Evolutionary conservation across 1,140 invertebrate genomes (phyloP).

Genomic region (Galleria mellonella): DNA sequence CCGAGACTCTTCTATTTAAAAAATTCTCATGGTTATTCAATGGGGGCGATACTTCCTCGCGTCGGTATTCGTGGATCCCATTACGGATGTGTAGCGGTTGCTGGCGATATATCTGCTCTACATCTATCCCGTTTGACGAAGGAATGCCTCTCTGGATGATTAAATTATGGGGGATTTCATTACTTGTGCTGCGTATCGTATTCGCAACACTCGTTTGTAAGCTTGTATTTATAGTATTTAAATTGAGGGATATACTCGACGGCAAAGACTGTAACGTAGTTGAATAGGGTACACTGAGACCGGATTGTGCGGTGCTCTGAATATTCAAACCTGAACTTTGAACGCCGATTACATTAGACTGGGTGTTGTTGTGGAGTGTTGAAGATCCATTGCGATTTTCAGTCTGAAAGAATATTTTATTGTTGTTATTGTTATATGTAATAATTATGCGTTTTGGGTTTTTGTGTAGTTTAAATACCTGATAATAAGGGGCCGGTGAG

Average conservation of each 20-base stretch:
- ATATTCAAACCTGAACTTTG: conserved; percentile 38
- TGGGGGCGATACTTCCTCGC: conserved; percentile 40
- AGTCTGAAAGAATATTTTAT: conserved; percentile 29
- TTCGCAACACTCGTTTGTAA: conserved; percentile 40
- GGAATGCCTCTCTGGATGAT: conserved; percentile 40
- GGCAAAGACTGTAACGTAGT: conserved; percentile 34
- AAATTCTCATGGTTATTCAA: conserved; percentile 55
- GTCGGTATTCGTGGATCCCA: conserved; percentile 51
- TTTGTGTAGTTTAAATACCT: conserved; percentile 40
- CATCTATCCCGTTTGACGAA: conserved; percentile 40
- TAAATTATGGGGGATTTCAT: conserved; percentile 52
- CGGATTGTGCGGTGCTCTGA: conserved; percentile 40
- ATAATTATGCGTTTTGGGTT: background rate
- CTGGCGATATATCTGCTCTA: conserved; percentile 39
- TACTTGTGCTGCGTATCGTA: conserved; percentile 25
- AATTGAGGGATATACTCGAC: conserved; percentile 40
- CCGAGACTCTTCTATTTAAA: conserved; percentile 50
- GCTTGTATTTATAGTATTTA: conserved; percentile 31
- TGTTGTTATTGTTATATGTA: background rate
- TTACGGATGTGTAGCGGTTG: conserved; percentile 42
- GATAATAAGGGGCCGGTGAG: conserved; percentile 78
- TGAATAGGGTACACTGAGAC: conserved; percentile 22
- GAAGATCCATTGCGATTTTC: conserved; percentile 54
- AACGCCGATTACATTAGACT: conserved; percentile 38
- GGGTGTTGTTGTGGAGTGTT: conserved; percentile 35